Base-by-base conservation (phyloP, 2,113 vertebrate genomes). In the Ovis canadensis region DNA sequence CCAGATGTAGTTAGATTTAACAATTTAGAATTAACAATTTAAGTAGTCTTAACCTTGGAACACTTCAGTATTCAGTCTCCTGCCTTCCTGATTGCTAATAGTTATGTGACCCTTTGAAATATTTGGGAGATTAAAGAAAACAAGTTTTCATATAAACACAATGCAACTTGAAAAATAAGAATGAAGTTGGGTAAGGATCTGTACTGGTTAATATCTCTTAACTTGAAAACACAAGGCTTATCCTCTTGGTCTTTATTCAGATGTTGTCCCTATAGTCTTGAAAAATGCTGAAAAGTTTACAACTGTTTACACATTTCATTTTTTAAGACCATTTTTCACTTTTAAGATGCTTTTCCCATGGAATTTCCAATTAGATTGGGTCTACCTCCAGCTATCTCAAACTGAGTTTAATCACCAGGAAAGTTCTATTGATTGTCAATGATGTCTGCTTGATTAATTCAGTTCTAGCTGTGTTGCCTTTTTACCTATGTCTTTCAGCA, bases 371-470 rank as follows among this genome's bases (percentile, higher is more conserved):
- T 82, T 90, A 81, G 59, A 94, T 74, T 96, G 74, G n/a, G 74
- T 92, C 91, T 50, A 91, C 93, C 60, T 85, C 96, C 92, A 94
- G 94, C 95, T 97, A 43, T 94, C 95, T 97, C 29, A 86, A 92
- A 95, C 31, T 67, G 95, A 88, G 54, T 91, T 94, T 97, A 97
- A 94, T 97, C 89, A 97, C 91, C 60, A 85, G 88, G 78, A 97
- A 98, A 94, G 74, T 92, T 97, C 87, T 88, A 62, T 90, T 97
- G 90, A 96, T 93, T 95, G 90, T 94, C 92, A 92, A 1, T 90
- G 89, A 94, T 95, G 90, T 97, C 95, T 88, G 45, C 93, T 88
- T 97, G 91, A 96, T 98, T 98, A 94, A 96, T 96, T 98, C 87
- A 94, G 81, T 48, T 94, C 74, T 92, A 36, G 25, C 91, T 90